These are phyloP conservation scores for Crocuta crocuta DNA, from an alignment of 2,113 vertebrate genomes.

Conservation along the genomic window DNA sequence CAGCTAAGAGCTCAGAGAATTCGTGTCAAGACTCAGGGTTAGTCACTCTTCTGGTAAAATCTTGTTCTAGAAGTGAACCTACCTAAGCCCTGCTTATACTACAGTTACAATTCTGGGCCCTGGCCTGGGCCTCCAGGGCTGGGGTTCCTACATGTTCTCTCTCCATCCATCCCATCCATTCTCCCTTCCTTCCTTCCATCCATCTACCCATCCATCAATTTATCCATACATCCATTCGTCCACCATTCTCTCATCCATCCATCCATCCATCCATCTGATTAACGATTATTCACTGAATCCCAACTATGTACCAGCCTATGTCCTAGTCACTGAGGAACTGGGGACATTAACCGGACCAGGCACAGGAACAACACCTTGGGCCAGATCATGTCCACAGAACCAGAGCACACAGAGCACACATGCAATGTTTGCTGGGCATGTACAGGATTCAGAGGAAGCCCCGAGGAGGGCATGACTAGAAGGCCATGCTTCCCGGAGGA, in stretches of 20 bases:
- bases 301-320: background rate
- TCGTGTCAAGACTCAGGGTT: background rate
- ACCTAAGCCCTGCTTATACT: background rate
- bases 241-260: background rate
- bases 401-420: background rate
- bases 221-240: background rate
- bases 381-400: background rate
- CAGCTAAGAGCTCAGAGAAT: background rate
- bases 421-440: rapidly evolving
- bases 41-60: background rate
- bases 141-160: background rate
- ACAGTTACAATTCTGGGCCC: background rate
- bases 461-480: background rate
- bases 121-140: background rate
- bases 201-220: no score
- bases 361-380: background rate
- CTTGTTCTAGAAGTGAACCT: background rate
- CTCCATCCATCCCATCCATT: background rate
- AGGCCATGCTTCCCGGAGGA: background rate
- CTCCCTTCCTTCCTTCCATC: background rate
- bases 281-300: background rate
- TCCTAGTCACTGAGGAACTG: background rate
- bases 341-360: background rate
- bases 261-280: background rate
- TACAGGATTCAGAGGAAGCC: background rate